These are phyloP conservation scores for Laticauda colubrina DNA, from an alignment of 2,113 vertebrate genomes.

Conservation along the genomic window DNA sequence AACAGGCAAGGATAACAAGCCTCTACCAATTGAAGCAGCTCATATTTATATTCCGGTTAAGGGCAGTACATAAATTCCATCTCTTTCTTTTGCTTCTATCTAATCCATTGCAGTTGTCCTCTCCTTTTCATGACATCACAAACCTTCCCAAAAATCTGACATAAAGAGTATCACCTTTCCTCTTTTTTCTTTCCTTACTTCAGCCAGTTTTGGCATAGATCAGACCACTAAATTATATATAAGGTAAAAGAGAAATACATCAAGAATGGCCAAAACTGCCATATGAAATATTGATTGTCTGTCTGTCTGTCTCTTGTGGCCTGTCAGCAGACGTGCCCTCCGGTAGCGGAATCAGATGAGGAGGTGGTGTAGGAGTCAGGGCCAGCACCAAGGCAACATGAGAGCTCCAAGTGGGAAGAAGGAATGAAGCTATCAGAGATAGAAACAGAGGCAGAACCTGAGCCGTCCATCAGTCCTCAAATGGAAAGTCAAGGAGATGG, in stretches of 20 bases:
- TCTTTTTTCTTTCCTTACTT: neutral
- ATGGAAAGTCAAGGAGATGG: too few relatives aligned
- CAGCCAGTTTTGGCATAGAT: neutral
- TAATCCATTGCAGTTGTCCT: neutral
- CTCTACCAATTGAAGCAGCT: slow-evolving; percentile 19
- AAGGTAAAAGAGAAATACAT: neutral
- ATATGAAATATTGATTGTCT: neutral
- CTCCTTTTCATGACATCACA: neutral
- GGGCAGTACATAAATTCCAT: neutral
- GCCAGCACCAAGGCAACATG: too few relatives aligned
- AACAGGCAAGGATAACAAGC: slow-evolving; percentile 28
- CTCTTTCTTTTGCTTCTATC: neutral
- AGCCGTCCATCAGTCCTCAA: too few relatives aligned
- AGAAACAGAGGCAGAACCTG: too few relatives aligned
- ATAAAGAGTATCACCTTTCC: neutral
- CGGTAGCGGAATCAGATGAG: too few relatives aligned
- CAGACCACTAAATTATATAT: neutral
- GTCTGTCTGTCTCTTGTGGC: too few relatives aligned
- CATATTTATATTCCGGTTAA: neutral
- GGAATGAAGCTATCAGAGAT: too few relatives aligned
- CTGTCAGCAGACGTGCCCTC: too few relatives aligned
- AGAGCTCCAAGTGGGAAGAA: too few relatives aligned
- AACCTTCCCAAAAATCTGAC: neutral
- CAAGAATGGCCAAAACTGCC: neutral
- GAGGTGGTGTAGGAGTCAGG: too few relatives aligned